Conservation (phyloP, 2,113 vertebrate species). For the Chamaetylas fuelleborni region DNA sequence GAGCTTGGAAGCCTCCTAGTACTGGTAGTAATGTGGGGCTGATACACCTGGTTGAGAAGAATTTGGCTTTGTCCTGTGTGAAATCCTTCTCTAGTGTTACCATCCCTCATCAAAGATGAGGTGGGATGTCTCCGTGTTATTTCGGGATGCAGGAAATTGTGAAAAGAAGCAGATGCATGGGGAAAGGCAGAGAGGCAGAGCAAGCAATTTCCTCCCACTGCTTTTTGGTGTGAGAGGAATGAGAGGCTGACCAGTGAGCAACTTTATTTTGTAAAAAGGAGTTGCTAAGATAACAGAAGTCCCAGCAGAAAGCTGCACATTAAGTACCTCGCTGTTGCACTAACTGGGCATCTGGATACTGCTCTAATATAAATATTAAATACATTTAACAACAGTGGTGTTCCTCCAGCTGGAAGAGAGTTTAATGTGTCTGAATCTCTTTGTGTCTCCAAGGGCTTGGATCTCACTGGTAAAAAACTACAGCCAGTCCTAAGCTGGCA, state of each 20-base stretch:
- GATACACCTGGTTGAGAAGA: neutral
- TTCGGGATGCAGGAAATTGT: neutral
- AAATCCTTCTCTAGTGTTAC: neutral
- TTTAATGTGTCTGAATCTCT: neutral
- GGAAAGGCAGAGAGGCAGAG: neutral
- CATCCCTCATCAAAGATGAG: neutral
- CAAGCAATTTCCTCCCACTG: neutral
- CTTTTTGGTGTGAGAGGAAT: neutral
- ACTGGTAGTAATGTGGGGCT: neutral
- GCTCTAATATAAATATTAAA: neutral
- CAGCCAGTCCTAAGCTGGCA: neutral
- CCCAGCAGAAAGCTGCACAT: neutral
- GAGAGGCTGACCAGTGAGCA: neutral
- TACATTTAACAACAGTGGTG: neutral
- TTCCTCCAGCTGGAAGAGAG: neutral
- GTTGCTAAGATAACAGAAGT: neutral
- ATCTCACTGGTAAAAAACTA: neutral
- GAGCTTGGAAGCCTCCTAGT: neutral
- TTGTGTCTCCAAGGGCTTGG: neutral
- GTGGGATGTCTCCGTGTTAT: neutral
- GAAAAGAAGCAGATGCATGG: neutral
- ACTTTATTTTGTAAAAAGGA: neutral
- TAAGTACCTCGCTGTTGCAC: accelerated
- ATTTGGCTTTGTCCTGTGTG: neutral
- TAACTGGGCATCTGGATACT: neutral